Conservation (phyloP, 2,113 vertebrate species). For the Scolopax mira region DNA sequence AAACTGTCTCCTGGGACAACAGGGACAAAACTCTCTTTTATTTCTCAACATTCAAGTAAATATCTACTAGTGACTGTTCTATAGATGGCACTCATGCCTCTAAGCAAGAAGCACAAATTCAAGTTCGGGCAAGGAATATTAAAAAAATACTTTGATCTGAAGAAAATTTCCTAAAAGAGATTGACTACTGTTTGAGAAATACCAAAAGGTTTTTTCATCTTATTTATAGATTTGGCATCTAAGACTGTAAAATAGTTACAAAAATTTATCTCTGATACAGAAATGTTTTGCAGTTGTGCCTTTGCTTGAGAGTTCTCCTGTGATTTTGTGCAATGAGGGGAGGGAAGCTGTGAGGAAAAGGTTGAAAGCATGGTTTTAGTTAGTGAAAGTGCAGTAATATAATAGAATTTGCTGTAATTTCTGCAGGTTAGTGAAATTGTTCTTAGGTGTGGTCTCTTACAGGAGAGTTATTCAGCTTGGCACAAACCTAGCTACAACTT, state of each 20-base stretch:
- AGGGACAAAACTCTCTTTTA: background rate
- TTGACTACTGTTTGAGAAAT: background rate
- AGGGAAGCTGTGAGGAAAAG: background rate
- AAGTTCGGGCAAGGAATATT: background rate
- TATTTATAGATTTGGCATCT: background rate
- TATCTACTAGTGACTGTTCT: conserved; percentile 24
- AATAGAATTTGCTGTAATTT: background rate
- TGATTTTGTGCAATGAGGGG: background rate
- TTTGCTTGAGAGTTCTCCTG: background rate
- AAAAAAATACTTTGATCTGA: background rate
- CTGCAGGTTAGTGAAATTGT: background rate
- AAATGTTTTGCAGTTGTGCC: background rate
- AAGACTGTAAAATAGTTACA: background rate
- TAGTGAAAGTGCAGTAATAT: background rate
- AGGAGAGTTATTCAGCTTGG: background rate
- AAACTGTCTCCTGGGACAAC: background rate
- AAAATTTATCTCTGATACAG: background rate
- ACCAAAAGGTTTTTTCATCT: background rate
- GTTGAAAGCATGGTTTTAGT: background rate
- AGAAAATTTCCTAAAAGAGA: background rate
- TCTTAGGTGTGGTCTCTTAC: background rate
- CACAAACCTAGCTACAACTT: background rate
- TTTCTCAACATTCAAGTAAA: background rate
- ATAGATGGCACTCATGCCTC: conserved; percentile 70
- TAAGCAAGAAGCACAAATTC: conserved; percentile 7